phyloP scores from a whole-genome alignment of 2,113 vertebrate genomes.

The Okapia johnstoni region DNA sequence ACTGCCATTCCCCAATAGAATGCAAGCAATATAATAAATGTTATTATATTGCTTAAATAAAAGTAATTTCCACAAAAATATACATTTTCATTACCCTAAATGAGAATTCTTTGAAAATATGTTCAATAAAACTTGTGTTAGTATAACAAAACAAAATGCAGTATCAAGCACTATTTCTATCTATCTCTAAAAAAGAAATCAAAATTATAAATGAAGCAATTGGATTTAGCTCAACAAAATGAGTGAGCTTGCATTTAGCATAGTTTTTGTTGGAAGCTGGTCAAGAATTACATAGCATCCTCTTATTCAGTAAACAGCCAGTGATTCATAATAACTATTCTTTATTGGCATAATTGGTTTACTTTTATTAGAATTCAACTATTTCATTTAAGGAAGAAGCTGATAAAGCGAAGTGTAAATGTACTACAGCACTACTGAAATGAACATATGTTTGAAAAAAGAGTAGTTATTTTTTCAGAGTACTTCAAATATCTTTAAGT shows the following conservation, averaged over 20 bases:
- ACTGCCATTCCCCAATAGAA: background rate
- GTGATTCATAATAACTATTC: background rate
- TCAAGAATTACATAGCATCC: background rate
- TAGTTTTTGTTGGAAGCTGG: background rate
- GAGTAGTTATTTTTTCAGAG: background rate
- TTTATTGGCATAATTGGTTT: background rate
- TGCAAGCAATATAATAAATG: background rate
- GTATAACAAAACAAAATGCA: background rate
- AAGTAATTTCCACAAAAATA: background rate
- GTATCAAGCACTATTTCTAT: background rate
- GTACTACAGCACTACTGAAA: background rate
- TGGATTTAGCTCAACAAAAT: background rate
- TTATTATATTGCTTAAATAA: background rate
- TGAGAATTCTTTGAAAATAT: background rate
- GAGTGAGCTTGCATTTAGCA: background rate
- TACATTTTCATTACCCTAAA: background rate
- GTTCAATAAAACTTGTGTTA: background rate
- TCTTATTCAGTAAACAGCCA: background rate
- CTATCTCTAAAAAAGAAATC: background rate
- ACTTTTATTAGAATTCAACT: background rate
- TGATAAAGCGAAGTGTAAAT: background rate
- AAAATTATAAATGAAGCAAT: background rate
- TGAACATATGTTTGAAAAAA: background rate
- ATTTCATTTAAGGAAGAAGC: background rate
- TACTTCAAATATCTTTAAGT: background rate